A percentile compares a stretch with the other conserved stretches of the same genome.
These are phyloP conservation scores for Acrocephalus kingi DNA, from an alignment of 2,113 vertebrate species.

Conservation along the genomic window DNA sequence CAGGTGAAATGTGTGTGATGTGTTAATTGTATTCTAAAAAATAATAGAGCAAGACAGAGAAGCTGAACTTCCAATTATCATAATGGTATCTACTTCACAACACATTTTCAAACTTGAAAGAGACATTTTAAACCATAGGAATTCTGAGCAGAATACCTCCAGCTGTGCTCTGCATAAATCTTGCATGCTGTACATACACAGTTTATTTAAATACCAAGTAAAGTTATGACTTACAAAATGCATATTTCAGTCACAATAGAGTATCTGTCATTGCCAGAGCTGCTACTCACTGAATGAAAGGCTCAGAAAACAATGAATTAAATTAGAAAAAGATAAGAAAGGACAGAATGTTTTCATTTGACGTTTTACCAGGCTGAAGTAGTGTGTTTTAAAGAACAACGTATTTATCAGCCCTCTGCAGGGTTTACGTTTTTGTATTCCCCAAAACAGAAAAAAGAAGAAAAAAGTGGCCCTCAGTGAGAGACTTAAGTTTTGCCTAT, in stretches of 20 bases:
- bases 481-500: not conserved
- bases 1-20: slow-evolving; percentile 68
- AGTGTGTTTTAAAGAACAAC: not conserved
- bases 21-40: slow-evolving; percentile 73
- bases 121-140: slow-evolving; percentile 63
- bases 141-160: slow-evolving; percentile 53
- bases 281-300: not conserved
- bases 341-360: not conserved
- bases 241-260: slow-evolving; percentile 56
- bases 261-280: slow-evolving; percentile 44
- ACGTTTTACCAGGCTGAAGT: not conserved
- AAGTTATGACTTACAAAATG: slow-evolving; percentile 71
- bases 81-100: slow-evolving; percentile 71
- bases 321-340: slow-evolving; percentile 15
- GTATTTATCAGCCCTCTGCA: not conserved
- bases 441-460: not conserved
- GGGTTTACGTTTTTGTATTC: not conserved
- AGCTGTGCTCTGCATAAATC: slow-evolving; percentile 63
- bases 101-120: slow-evolving; percentile 70
- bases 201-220: slow-evolving; percentile 69
- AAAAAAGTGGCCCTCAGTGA: not conserved
- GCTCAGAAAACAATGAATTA: slow-evolving; percentile 31
- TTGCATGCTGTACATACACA: slow-evolving; percentile 10
- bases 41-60: slow-evolving; percentile 69
- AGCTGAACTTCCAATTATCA: slow-evolving; percentile 73